Percentiles rank a stretch among this genome's conserved stretches.
phyloP scores from a whole-genome alignment of 2,113 vertebrate genomes.

The Garra rufa region DNA sequence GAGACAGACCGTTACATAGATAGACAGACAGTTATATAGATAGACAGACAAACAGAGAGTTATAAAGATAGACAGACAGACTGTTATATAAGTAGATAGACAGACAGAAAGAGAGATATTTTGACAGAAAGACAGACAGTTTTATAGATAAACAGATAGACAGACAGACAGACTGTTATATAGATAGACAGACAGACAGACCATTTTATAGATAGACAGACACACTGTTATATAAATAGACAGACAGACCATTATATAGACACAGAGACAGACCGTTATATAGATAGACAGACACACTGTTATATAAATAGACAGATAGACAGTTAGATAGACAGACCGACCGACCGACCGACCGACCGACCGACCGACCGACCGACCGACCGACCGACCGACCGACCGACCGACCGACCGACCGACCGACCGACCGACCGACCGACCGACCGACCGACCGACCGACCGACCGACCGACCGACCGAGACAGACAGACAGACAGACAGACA shows the following conservation, averaged over 20 bases:
- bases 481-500: not conserved
- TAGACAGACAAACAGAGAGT: not conserved
- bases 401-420: not conserved
- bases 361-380: rapidly evolving
- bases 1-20: not conserved
- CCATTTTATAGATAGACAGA: not conserved
- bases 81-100: not conserved
- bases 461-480: not conserved
- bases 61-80: not conserved
- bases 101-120: not conserved
- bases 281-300: constrained; percentile 5
- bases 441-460: not conserved
- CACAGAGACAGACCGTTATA: constrained; percentile 47
- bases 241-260: too few relatives aligned
- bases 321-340: not conserved
- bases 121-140: constrained; percentile 45
- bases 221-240: not conserved
- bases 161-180: not conserved
- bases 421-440: not conserved
- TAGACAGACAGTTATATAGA: not conserved
- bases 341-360: not conserved
- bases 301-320: constrained; percentile 20
- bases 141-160: constrained; percentile 38
- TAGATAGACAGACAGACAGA: not conserved
- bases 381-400: not conserved